Evolutionary conservation across 2,888 invertebrate species (phyloP).

Genomic region (Notodonta ziczac): DNA sequence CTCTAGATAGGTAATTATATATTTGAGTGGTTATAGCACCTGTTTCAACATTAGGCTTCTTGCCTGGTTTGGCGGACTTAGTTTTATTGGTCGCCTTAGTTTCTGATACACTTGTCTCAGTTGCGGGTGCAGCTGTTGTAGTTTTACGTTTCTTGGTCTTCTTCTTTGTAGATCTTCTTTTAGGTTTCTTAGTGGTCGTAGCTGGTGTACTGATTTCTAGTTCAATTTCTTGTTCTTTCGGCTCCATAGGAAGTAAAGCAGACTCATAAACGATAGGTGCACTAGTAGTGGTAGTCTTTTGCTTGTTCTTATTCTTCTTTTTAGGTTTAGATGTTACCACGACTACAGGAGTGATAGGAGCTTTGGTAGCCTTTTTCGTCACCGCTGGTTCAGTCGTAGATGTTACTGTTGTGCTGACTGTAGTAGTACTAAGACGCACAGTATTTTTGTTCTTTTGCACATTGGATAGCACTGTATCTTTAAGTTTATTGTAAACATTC

Average conservation of each 20-base stretch:
- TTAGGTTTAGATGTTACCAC: constrained; percentile 69
- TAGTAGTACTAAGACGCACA: constrained; percentile 47
- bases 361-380: constrained; percentile 60
- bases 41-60: constrained; percentile 65
- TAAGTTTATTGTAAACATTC: constrained; percentile 85
- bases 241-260: constrained; percentile 74
- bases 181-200: constrained; percentile 78
- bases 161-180: constrained; percentile 76
- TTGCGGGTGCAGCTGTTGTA: constrained; percentile 65
- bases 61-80: constrained; percentile 68
- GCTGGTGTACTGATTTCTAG: constrained; percentile 77
- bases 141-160: constrained; percentile 85
- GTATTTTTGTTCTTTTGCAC: constrained; percentile 79
- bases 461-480: constrained; percentile 84
- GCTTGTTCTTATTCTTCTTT: constrained; percentile 74
- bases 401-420: constrained; percentile 45
- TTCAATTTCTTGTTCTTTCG: constrained; percentile 79
- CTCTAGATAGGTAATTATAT: constrained; percentile 90
- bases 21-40: constrained; percentile 89
- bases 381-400: constrained; percentile 55
- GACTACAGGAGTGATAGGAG: constrained; percentile 35
- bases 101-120: constrained; percentile 56
- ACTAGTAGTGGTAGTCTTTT: constrained; percentile 56
- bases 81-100: constrained; percentile 85
- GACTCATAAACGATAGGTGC: constrained; percentile 64